Percentiles rank a stretch among this genome's conserved stretches.
Conservation (phyloP, 2,888 invertebrate species). For the Uloborus plumipes region DNA sequence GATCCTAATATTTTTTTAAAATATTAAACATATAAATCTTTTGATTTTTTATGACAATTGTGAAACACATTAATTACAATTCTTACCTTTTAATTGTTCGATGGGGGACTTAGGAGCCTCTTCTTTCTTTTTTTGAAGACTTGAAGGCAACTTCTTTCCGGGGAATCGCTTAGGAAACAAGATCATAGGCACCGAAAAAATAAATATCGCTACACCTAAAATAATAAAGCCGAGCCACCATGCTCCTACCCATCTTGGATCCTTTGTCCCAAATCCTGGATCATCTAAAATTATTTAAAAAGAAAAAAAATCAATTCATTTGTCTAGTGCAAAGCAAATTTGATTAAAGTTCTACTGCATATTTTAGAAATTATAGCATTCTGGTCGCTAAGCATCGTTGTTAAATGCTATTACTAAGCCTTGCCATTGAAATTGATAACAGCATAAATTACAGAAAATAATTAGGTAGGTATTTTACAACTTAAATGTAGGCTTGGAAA, state of each 20-base stretch:
- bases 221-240: conserved; percentile 69
- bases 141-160: conserved; percentile 15
- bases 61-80: no score
- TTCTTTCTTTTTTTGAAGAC: conserved; percentile 10
- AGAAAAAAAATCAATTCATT: not conserved
- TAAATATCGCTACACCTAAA: conserved; percentile 64
- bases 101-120: conserved; percentile 43
- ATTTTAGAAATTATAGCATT: not conserved
- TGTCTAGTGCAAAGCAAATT: not conserved
- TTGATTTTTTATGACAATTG: no score
- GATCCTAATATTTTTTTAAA: no score
- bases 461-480: no score
- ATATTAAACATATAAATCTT: no score
- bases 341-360: not conserved
- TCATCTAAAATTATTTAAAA: conserved; percentile 55
- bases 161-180: conserved; percentile 66
- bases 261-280: conserved; percentile 66
- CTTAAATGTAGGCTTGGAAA: no score
- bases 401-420: no score
- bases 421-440: no score
- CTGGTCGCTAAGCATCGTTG: not conserved
- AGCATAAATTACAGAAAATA: no score
- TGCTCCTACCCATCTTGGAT: conserved; percentile 68
- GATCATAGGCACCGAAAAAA: conserved; percentile 67
- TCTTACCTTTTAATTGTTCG: conserved; percentile 51